Conservation (phyloP, 1,140 invertebrate genomes). For the Heliconius melpomene region DNA sequence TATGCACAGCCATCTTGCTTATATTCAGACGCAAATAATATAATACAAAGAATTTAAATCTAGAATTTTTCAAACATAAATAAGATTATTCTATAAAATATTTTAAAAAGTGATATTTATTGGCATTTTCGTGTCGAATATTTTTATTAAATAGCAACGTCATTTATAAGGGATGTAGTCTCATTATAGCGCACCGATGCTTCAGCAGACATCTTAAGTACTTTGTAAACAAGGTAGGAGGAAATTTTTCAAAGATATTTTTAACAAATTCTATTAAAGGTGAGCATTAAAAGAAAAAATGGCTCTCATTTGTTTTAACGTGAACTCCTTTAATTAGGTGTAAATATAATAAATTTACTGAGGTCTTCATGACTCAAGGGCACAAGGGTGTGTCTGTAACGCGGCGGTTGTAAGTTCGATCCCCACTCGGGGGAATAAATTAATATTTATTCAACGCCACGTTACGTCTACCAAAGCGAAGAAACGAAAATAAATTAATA, state of each 20-base stretch:
- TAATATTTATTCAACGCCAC: too few relatives aligned
- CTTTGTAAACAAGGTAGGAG: conserved; percentile 16
- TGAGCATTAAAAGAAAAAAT: background rate
- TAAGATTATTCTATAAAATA: too few relatives aligned
- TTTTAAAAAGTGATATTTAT: background rate
- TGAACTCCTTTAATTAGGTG: background rate
- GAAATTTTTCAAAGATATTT: conserved; percentile 3
- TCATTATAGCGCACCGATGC: conserved; percentile 12
- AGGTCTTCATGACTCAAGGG: too few relatives aligned
- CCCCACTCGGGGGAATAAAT: too few relatives aligned
- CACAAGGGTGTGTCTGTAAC: too few relatives aligned
- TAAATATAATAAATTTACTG: background rate
- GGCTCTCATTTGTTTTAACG: background rate
- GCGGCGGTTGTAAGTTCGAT: too few relatives aligned
- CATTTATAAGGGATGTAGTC: conserved; percentile 14
- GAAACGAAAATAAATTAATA: too few relatives aligned
- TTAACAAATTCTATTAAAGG: conserved; percentile 1
- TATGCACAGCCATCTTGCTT: too few relatives aligned
- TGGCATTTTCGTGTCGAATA: background rate
- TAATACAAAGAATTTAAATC: too few relatives aligned
- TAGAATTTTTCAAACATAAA: too few relatives aligned
- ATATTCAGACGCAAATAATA: too few relatives aligned
- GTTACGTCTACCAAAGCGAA: too few relatives aligned
- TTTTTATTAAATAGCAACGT: conserved; percentile 10
- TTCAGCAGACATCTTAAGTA: conserved; percentile 22